A percentile compares a stretch with the other conserved stretches of the same genome.
Conservation (phyloP, 2,797 vertebrate species). For the Sebastes vulpes region DNA sequence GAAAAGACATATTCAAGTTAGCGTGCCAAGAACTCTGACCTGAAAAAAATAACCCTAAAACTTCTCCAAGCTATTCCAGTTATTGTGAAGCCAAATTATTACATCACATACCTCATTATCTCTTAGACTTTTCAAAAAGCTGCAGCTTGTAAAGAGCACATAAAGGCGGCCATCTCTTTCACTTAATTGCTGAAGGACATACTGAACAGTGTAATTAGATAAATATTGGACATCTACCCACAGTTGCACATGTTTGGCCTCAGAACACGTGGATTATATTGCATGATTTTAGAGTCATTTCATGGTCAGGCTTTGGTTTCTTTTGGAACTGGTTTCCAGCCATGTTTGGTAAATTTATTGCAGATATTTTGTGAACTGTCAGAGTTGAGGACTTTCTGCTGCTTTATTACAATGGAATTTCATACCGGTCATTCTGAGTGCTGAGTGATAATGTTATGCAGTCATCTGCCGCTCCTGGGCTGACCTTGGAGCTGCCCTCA, state of each 20-base stretch:
- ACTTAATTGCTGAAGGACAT: not conserved
- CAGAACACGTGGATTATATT: not conserved
- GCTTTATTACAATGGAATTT: not conserved
- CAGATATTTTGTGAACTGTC: not conserved
- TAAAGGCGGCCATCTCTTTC: not conserved
- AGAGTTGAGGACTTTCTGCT: not conserved
- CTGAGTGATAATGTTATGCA: slow-evolving; percentile 42
- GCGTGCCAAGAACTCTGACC: not conserved
- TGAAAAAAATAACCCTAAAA: not conserved
- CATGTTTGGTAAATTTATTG: not conserved
- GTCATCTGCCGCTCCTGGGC: slow-evolving; percentile 42
- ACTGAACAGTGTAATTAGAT: not conserved
- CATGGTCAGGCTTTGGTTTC: not conserved
- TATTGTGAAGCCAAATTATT: not conserved
- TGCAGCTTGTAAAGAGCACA: not conserved
- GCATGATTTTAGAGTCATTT: not conserved
- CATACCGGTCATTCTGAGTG: not conserved
- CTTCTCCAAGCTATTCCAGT: not conserved
- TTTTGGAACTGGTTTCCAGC: not conserved
- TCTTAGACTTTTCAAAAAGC: not conserved
- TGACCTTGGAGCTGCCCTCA: slow-evolving; percentile 70
- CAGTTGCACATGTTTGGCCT: not conserved
- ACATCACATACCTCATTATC: not conserved
- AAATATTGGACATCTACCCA: not conserved
- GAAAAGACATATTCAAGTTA: not conserved